Base-by-base conservation (phyloP, 92 coral and sea anemone genomes). In the Epizoanthus rinbou region DNA sequence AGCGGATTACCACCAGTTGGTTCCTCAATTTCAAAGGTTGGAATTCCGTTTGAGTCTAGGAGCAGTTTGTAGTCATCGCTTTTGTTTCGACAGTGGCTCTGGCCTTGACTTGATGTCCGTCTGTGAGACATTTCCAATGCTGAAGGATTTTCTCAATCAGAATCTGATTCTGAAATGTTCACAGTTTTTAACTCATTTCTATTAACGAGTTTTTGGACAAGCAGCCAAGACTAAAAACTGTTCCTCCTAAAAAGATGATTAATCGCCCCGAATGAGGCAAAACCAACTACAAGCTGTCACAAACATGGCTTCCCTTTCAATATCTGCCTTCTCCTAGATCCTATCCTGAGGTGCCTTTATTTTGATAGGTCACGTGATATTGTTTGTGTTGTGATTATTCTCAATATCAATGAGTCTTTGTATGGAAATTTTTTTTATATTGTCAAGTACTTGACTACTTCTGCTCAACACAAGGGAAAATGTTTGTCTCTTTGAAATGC, bases 31-130 rank as follows among this genome's bases (percentile, higher is more conserved):
- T 87, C 89, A 57, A 86, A 60, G 45, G 70, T 57, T 17, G 76
- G 64, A 67, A 47, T 78, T 6, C 63, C 88, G 50, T 63, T 59
- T 24, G 73, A 84, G 64, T 72, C 52, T 41, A 72, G 60, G 22
- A 89, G 86, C 83, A 91, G 85, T 17, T 86, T 57, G 71, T 85
- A 93, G 80, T 93, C 98, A 58, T 91, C 98, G 70, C 98, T 93
- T 74, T 91, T 92, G 57, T 91, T 93, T 47, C 98, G 80, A 45
- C 90, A 80, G 75, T 93, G 98, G 22, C 89, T 79, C 7, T 57
- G 75, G 25, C 76, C 76, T 35, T 88, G 86, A 87, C 86, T 88
- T 22, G 28, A 52, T 6, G 47, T 85, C 8, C 71, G 60, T 79
- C 76, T 69, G 84, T 33, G 47, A 65, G 54, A 69, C 73, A 59